Conservation (phyloP, 2,113 vertebrate species). For the Lagenorhynchus albirostris region DNA sequence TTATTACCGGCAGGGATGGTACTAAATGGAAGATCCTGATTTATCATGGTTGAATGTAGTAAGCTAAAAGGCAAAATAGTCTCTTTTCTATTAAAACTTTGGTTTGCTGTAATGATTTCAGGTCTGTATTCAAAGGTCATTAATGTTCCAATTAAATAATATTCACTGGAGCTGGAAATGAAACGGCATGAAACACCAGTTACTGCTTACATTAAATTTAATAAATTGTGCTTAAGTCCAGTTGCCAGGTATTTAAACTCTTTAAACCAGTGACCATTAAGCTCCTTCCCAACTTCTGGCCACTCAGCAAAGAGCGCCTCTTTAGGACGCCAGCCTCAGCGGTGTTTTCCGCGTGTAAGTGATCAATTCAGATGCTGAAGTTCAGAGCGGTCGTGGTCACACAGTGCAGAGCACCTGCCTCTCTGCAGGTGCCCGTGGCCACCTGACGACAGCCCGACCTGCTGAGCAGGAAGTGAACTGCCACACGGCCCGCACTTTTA, state of each 20-base stretch:
- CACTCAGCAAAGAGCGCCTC: too few relatives aligned
- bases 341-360: rapidly evolving
- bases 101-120: background rate
- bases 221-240: background rate
- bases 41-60: rapidly evolving
- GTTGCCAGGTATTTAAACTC: too few relatives aligned
- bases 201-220: background rate
- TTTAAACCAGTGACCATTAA: background rate
- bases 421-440: rapidly evolving
- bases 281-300: rapidly evolving
- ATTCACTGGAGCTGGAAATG: background rate
- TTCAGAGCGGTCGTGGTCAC: background rate
- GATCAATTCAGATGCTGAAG: background rate
- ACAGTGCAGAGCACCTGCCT: background rate
- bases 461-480: too few relatives aligned
- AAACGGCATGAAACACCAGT: rapidly evolving
- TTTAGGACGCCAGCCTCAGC: rapidly evolving
- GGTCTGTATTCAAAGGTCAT: background rate
- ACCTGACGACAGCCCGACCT: background rate
- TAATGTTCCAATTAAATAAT: background rate
- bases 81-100: background rate
- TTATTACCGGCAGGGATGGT: rapidly evolving
- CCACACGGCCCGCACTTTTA: rapidly evolving
- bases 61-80: background rate
- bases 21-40: background rate